Base-by-base conservation (phyloP, 2,797 vertebrate genomes). In the Adrianichthys oophorus region DNA sequence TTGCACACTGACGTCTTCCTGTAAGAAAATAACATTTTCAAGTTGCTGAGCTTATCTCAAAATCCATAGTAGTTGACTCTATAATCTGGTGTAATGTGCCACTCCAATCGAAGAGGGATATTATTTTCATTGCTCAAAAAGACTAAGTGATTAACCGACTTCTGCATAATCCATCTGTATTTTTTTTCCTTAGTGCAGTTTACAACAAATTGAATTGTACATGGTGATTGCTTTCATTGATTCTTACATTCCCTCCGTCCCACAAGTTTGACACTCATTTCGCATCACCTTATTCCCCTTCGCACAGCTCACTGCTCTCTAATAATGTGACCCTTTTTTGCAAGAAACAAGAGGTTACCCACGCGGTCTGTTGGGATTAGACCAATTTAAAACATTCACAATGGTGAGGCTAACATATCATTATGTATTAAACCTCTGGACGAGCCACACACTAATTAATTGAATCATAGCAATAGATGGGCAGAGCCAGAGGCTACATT, bases 391-490 rank as follows among this genome's bases (percentile, higher is more conserved):
- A 80, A 85, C 53, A 69, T 81, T 78, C 64, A 56, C 61, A 53
- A 61, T 52, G 73, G 68, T 51, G 26, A 60, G 64, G 82, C 78
- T 68, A 82, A 78, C 76, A 43, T 77, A 85, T 88, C 80, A 80
- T 85, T 85, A 83, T 70, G 66, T 59, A 57, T 65, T 70, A 85
- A 88, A 85, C 85, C 86, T 90, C 82, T 47, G 72, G 82, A 85
- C 56, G 71, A 70, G 82, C 73, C 79, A 66, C 79, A 60, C 54
- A 56, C 88, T 92, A 92, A 91, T 92, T 90, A 91, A 91, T 89
- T 87, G 80, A 87, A 88, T 84, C 81, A 82, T 76, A 81, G 86
- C 74, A 41, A 76, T 87, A 83, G 81, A 80, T 54, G 59, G 64
- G 62, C 63, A 76, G 59, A 61, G 78, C 85, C 68, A 73, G 72